Conservation (phyloP, 2,113 vertebrate genomes). For the Brienomyrus brachyistius region DNA sequence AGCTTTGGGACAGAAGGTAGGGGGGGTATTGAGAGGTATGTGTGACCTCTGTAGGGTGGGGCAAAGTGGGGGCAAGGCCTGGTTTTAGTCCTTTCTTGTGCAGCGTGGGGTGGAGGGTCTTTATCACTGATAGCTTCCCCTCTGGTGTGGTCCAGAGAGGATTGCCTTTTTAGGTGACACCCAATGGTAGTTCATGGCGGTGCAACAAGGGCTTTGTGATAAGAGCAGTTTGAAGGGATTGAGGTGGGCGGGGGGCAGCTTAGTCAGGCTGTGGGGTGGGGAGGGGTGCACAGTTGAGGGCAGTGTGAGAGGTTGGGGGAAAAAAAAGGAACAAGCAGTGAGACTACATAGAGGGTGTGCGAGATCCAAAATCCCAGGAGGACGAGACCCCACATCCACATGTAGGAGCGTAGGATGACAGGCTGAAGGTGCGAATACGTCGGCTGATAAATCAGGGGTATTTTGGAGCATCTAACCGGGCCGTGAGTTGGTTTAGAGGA, state of each 20-base stretch:
- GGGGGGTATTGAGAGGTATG: background rate
- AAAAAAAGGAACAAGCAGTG: background rate
- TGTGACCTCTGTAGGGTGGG: background rate
- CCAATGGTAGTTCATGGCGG: constrained; percentile 40
- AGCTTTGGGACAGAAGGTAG: background rate
- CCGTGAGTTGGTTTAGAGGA: background rate
- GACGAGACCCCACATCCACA: background rate
- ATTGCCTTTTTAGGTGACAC: constrained; percentile 75
- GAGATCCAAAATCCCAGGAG: background rate
- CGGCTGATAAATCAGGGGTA: too few species aligned
- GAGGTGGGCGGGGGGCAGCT: background rate
- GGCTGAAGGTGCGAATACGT: background rate
- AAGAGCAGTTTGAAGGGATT: constrained; percentile 31
- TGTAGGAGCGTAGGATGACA: background rate
- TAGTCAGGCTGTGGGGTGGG: background rate
- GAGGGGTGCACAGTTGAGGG: background rate
- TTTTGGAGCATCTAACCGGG: background rate
- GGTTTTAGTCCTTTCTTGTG: constrained; percentile 39
- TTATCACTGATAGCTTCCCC: constrained; percentile 46
- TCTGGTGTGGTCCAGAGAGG: constrained; percentile 53
- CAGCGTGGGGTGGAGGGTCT: constrained; percentile 30
- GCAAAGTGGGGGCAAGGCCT: background rate
- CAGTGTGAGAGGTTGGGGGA: background rate
- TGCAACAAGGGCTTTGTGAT: constrained; percentile 48
- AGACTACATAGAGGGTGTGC: background rate